Evolutionary conservation across 2,797 vertebrate genomes (phyloP).

Genomic region (Danionella dracula): DNA sequence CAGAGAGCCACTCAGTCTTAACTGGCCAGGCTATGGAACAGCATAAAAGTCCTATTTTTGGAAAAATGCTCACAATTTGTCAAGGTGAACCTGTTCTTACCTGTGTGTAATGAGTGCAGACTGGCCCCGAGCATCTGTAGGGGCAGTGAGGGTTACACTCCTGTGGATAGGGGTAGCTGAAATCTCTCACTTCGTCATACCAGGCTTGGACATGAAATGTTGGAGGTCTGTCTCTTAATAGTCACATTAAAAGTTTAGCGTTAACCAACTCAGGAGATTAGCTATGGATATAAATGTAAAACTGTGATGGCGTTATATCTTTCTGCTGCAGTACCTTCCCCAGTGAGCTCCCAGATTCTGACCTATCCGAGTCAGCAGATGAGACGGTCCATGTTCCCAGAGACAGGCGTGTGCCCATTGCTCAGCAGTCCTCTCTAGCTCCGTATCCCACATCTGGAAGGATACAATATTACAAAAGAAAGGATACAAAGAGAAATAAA

Average conservation of each 20-base stretch:
- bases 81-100: constrained; percentile 58
- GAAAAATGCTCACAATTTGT: too few species aligned
- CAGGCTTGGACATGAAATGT: constrained; percentile 96
- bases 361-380: constrained; percentile 90
- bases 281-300: too few species aligned
- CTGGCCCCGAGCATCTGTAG: constrained; percentile 89
- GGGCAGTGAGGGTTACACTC: constrained; percentile 95
- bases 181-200: constrained; percentile 96
- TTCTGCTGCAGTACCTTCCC: constrained; percentile 85
- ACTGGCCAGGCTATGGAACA: too few species aligned
- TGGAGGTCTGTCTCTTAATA: constrained; percentile 85
- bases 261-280: too few species aligned
- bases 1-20: too few species aligned
- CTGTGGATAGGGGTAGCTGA: constrained; percentile 87
- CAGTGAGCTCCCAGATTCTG: constrained; percentile 95
- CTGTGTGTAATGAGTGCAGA: constrained; percentile 98
- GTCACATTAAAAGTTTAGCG: too few species aligned
- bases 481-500: too few species aligned
- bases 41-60: too few species aligned
- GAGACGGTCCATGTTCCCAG: constrained; percentile 92
- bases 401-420: constrained; percentile 87
- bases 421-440: constrained; percentile 90
- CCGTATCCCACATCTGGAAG: constrained; percentile 90
- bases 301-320: constrained; percentile 78
- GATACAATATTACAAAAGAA: background rate